Conservation (phyloP, 2,888 invertebrate species). For the Ochlodes sylvanus region DNA sequence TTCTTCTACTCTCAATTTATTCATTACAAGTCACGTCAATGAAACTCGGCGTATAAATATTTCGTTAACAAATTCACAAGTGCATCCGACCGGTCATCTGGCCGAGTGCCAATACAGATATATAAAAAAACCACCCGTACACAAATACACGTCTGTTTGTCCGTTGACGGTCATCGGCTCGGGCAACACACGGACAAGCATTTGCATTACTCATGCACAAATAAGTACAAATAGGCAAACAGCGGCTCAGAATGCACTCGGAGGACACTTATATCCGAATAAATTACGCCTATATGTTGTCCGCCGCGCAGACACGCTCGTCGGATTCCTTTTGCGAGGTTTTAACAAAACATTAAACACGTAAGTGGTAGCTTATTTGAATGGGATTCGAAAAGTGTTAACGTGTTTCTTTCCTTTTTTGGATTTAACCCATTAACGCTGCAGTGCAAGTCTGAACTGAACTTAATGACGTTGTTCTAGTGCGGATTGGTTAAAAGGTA, state of each 20-base stretch:
- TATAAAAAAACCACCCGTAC: conserved; percentile 42
- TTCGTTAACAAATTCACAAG: conserved; percentile 41
- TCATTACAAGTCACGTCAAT: conserved; percentile 11
- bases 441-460: too few species aligned
- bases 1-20: too few species aligned
- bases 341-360: background rate
- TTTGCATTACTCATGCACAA: conserved; percentile 47
- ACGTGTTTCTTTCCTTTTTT: too few species aligned
- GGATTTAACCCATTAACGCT: too few species aligned
- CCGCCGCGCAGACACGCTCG: conserved; percentile 3
- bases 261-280: conserved; percentile 34
- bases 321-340: background rate
- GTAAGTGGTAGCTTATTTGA: conserved; percentile 10
- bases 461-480: too few species aligned
- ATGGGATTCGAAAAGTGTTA: background rate
- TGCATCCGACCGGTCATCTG: conserved; percentile 45
- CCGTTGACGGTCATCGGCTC: conserved; percentile 49
- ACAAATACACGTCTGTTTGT: conserved; percentile 42
- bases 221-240: conserved; percentile 32
- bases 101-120: conserved; percentile 40
- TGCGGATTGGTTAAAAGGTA: too few species aligned
- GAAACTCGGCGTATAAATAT: conserved; percentile 39
- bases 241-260: conserved; percentile 29
- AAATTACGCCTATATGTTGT: conserved; percentile 26
- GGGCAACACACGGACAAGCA: conserved; percentile 48